Evolutionary conservation across 2,888 invertebrate genomes (phyloP), one percentile per base, ranked within the genome.

Genomic region (Melipona bicolor): DNA sequence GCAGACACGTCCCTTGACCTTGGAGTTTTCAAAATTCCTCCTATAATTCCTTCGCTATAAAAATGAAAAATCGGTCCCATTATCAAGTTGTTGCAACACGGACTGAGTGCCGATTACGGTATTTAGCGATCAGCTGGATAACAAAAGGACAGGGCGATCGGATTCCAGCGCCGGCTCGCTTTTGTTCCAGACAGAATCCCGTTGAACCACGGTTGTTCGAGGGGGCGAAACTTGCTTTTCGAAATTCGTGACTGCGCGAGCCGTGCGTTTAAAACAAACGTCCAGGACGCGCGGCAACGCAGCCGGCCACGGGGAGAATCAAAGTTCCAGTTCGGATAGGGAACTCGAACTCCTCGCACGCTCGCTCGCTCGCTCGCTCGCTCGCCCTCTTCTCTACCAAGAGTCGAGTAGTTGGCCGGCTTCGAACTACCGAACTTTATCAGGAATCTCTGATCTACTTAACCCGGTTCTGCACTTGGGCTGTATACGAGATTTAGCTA

Each of bases 371-470:
- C n/a, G 62, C 49, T 21, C 27, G 27, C 27, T 27, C 27, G 27
- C 36, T 43, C 36, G 43, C 32, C 59, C 59, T 61, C 19, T 67
- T 49, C 56, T 54, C 52, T 43, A 54, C 21, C 61, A 19, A 50
- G 43, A 43, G 70, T 49, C 24, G 54, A 54, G 36, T 72, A 68
- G 61, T 70, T 74, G 36, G 70, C n/a, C 49, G 71, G 69, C 21
- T 73, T 43, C 21, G 70, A 75, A 62, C 77, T 65, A 52, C 43
- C 62, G 19, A 78, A 84, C 68, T 78, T 84, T 78, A 84, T 84
- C 74, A 75, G 50, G 59, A 71, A 84, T 78, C 84, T 78, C 74
- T 78, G 75, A 84, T 84, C 84, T 71, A 83, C 83, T 83, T 83
- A 82, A 69, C 71, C 72, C 19, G 27, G 75, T 50, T 68, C 56